A percentile compares a stretch with the other conserved stretches of the same genome.
Conservation (phyloP, 2,797 vertebrate species). For the Sebastes taczanowskii region DNA sequence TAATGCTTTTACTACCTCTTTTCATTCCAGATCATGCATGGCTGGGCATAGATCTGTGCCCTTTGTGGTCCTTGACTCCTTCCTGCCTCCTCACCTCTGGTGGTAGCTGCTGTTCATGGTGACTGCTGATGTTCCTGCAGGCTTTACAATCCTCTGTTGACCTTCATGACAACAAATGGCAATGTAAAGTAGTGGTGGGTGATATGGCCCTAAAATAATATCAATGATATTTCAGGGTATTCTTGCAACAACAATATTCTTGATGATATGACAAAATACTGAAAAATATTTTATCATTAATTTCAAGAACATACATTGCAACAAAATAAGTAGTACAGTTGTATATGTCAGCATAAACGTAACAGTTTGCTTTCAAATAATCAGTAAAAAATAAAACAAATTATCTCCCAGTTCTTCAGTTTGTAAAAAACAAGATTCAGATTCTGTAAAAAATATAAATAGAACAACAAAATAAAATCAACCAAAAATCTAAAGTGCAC, state of each 20-base stretch:
- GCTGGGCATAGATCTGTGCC: slow-evolving; percentile 22
- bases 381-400: too few species aligned
- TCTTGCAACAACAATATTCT: background rate
- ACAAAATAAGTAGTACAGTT: background rate
- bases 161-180: slow-evolving; percentile 10
- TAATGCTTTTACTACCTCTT: slow-evolving; percentile 4
- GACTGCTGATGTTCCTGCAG: slow-evolving; percentile 22
- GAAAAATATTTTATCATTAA: background rate
- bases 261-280: background rate
- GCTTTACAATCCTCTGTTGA: slow-evolving; percentile 21
- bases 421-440: background rate
- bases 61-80: slow-evolving; percentile 28
- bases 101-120: slow-evolving; percentile 15
- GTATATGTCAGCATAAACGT: background rate
- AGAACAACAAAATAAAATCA: background rate
- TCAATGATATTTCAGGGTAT: background rate
- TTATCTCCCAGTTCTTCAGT: too few species aligned
- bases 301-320: background rate
- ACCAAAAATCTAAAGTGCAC: background rate
- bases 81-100: slow-evolving; percentile 14
- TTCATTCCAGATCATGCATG: slow-evolving; percentile 13
- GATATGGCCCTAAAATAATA: background rate
- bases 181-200: background rate
- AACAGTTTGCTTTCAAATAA: background rate
- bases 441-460: background rate